phyloP scores from a whole-genome alignment of 2,797 vertebrate species.

The Uromys caudimaculatus region DNA sequence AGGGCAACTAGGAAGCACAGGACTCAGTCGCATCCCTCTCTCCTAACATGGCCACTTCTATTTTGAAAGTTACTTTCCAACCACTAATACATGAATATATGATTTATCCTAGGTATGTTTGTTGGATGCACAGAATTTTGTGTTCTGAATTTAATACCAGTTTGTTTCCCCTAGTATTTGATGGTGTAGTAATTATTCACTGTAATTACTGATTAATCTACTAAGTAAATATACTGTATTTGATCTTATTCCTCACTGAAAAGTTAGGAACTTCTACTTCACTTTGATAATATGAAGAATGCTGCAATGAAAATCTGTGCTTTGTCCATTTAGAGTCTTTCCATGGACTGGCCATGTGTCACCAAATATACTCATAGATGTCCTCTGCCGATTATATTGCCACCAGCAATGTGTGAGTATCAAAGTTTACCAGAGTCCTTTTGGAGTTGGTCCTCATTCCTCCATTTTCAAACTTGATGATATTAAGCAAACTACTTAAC shows the following conservation, averaged over 20 bases:
- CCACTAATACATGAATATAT: not conserved
- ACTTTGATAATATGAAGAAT: not conserved
- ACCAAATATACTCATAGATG: not conserved
- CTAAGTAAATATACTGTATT: not conserved
- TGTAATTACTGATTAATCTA: slow-evolving; percentile 18
- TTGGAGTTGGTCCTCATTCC: not conserved
- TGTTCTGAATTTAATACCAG: slow-evolving; percentile 1
- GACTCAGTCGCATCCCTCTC: not conserved
- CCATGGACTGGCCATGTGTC: not conserved
- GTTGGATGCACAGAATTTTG: not conserved
- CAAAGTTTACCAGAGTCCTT: not conserved
- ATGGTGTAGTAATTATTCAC: slow-evolving; percentile 2
- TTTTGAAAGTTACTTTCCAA: slow-evolving; percentile 33
- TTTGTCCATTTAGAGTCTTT: slow-evolving; percentile 7
- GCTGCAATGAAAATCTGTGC: not conserved
- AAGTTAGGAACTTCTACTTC: slow-evolving; percentile 17
- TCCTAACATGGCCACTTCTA: not conserved
- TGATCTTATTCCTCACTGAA: slow-evolving; percentile 15
- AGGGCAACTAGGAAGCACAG: not conserved
- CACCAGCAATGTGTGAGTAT: not conserved
- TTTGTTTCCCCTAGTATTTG: not conserved
- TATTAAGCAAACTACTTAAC: not conserved
- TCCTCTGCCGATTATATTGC: not conserved
- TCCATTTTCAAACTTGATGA: not conserved
- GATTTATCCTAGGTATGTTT: not conserved